Conservation (phyloP, 2,888 invertebrate species). For the Drosophila anceps region DNA sequence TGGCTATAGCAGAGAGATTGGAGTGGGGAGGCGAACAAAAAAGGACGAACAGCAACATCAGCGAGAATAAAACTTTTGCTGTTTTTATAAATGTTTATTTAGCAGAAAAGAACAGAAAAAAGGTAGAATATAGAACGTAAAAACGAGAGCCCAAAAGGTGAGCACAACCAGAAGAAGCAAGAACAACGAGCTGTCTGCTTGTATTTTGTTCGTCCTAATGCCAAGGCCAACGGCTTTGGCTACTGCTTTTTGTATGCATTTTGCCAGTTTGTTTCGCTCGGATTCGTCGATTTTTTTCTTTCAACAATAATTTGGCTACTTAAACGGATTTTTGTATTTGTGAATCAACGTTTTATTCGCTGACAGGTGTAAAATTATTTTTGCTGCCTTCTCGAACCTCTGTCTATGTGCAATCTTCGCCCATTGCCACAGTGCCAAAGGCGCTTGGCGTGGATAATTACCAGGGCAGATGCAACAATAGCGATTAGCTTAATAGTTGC, state of each 20-base stretch:
- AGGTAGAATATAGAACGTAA: slow-evolving; percentile 10
- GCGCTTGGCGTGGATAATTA: slow-evolving; percentile 62
- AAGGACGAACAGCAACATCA: slow-evolving; percentile 56
- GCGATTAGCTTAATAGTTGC: slow-evolving; percentile 75
- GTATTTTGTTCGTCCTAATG: slow-evolving; percentile 62
- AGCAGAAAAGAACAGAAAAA: slow-evolving; percentile 51
- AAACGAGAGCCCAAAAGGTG: slow-evolving; percentile 65
- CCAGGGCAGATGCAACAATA: slow-evolving; percentile 54
- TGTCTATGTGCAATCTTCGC: slow-evolving; percentile 7
- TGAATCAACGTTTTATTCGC: slow-evolving; percentile 76
- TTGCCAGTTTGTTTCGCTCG: slow-evolving; percentile 23
- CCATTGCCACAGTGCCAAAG: slow-evolving; percentile 20
- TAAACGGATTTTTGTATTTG: slow-evolving; percentile 75
- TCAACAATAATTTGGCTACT: slow-evolving; percentile 78
- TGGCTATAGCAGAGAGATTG: background rate
- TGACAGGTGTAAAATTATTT: slow-evolving; percentile 79
- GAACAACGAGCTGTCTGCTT: slow-evolving; percentile 60
- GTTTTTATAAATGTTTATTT: slow-evolving; percentile 79
- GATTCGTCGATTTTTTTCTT: slow-evolving; percentile 47
- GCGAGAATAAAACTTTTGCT: slow-evolving; percentile 72
- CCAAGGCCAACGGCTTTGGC: slow-evolving; percentile 48
- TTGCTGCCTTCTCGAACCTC: slow-evolving; percentile 25
- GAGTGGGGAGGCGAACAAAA: background rate
- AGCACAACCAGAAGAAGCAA: slow-evolving; percentile 54
- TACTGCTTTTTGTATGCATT: slow-evolving; percentile 41